Percentiles rank a stretch among this genome's conserved stretches.
Conservation (phyloP, 2,888 invertebrate species). For the Ornithoptera priamus region DNA sequence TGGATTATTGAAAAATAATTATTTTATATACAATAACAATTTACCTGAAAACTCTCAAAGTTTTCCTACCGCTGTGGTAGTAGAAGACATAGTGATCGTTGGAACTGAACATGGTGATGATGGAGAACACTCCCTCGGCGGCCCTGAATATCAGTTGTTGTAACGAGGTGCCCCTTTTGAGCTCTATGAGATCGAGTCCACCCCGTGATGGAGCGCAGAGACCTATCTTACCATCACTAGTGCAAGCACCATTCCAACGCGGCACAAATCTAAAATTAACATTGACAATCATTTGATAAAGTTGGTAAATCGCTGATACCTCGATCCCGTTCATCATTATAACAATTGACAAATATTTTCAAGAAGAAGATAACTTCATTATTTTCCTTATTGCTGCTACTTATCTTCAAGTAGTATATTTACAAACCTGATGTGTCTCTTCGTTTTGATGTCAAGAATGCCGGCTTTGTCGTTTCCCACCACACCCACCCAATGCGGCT, state of each 20-base stretch:
- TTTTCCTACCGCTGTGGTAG: slow-evolving; percentile 97
- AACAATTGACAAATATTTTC: no score
- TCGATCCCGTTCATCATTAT: no score
- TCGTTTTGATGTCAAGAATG: slow-evolving; percentile 93
- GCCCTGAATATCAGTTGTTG: slow-evolving; percentile 95
- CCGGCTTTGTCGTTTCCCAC: slow-evolving; percentile 94
- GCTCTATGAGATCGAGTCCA: slow-evolving; percentile 94
- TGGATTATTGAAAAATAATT: no score
- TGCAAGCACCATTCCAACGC: slow-evolving; percentile 95
- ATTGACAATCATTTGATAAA: no score
- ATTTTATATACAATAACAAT: no score
- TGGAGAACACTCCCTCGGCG: slow-evolving; percentile 98
- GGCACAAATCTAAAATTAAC: slow-evolving; percentile 81
- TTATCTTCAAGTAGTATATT: neutral
- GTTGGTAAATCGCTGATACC: no score
- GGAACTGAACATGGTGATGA: slow-evolving; percentile 95
- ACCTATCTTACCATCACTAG: slow-evolving; percentile 92
- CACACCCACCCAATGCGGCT: slow-evolving; percentile 91
- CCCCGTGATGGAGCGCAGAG: slow-evolving; percentile 96
- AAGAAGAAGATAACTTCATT: no score
- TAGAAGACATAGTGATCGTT: slow-evolving; percentile 97
- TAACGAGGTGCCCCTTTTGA: slow-evolving; percentile 93
- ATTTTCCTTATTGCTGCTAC: no score
- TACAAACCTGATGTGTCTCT: slow-evolving; percentile 86
- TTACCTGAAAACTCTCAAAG: slow-evolving; percentile 93